These are phyloP conservation scores for Clamator glandarius DNA, from an alignment of 2,797 vertebrate species.

Conservation along the genomic window DNA sequence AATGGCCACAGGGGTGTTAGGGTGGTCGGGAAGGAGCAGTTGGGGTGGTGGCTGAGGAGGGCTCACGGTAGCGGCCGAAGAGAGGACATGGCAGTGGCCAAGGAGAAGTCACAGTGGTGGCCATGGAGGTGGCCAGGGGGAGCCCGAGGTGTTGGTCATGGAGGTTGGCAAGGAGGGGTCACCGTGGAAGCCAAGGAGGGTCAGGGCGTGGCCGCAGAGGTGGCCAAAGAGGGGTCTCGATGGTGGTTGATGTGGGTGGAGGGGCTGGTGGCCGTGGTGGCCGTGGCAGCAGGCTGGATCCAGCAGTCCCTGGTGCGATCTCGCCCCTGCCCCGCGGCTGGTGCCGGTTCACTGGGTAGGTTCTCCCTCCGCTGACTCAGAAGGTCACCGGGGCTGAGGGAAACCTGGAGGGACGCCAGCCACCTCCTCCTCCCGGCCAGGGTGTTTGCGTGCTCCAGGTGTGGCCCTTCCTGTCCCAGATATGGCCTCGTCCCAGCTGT, in stretches of 20 bases:
- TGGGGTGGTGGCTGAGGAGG: neutral
- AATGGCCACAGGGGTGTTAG: fast-evolving
- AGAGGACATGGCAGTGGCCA: fast-evolving
- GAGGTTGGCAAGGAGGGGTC: neutral
- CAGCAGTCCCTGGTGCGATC: neutral
- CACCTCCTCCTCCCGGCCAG: neutral
- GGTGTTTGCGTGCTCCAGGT: constrained; percentile 27
- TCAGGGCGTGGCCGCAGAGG: neutral
- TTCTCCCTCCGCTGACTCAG: constrained; percentile 73
- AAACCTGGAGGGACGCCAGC: constrained; percentile 24
- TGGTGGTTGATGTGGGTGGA: neutral
- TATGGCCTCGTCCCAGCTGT: neutral
- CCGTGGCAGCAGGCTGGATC: neutral
- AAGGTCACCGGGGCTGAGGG: constrained; percentile 72
- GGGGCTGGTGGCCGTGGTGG: neutral
- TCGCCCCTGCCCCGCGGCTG: constrained; percentile 1
- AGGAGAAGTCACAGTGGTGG: neutral
- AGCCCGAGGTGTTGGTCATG: neutral
- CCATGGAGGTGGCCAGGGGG: neutral
- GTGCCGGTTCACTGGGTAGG: constrained; percentile 33
- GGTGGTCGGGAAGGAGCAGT: neutral
- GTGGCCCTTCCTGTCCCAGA: constrained; percentile 62
- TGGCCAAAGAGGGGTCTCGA: neutral
- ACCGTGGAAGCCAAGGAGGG: neutral
- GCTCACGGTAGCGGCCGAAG: neutral